phyloP scores from a whole-genome alignment of 1,140 invertebrate genomes.

The Diuraphis noxia region DNA sequence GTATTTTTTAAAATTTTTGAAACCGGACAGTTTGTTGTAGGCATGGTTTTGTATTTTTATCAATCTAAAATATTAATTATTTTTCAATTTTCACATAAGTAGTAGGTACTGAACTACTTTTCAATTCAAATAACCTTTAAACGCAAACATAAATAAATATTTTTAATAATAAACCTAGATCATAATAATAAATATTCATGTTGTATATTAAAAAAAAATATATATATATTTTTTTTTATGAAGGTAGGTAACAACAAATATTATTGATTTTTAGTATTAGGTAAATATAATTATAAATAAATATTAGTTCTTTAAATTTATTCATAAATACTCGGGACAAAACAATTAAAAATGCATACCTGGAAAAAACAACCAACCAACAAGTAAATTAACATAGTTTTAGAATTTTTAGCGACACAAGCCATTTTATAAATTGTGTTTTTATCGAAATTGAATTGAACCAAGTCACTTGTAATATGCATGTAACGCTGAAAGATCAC shows the following conservation, averaged over 20 bases:
- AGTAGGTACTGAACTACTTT: not conserved
- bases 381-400: not conserved
- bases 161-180: not conserved
- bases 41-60: not conserved
- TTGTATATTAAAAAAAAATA: not conserved
- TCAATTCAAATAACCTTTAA: not conserved
- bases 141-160: not conserved
- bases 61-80: not conserved
- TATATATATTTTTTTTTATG: not conserved
- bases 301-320: not conserved
- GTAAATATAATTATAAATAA: not conserved
- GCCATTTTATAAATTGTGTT: not conserved
- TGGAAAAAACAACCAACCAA: not conserved
- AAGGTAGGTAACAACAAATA: too few relatives aligned
- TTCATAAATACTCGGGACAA: not conserved
- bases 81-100: not conserved
- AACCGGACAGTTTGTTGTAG: too few relatives aligned
- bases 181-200: too few relatives aligned
- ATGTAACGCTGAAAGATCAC: not conserved
- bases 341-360: not conserved
- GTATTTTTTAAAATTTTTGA: too few relatives aligned
- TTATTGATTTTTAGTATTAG: not conserved
- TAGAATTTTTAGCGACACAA: not conserved
- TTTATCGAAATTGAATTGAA: not conserved
- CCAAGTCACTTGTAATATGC: not conserved